Conservation (phyloP, 2,888 invertebrate genomes). For the Sinopyrophorus schimmeli region DNA sequence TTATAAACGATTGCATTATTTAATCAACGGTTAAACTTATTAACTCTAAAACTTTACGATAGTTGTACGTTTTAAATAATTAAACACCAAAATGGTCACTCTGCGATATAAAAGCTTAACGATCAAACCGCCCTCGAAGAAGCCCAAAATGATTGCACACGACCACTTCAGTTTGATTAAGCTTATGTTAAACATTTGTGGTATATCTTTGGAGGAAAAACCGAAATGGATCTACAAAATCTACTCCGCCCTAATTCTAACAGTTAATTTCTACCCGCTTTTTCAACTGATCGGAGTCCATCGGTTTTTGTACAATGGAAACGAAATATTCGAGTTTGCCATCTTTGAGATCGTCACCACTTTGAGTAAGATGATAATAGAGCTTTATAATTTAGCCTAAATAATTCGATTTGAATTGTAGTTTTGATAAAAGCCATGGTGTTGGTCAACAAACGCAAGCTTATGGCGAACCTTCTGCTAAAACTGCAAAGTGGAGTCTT, state of each 20-base stretch:
- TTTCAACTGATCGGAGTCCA: constrained; percentile 23
- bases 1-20: too few relatives aligned
- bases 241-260: constrained; percentile 19
- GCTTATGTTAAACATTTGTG: constrained; percentile 19
- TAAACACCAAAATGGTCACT: too few relatives aligned
- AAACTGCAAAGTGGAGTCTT: constrained; percentile 27
- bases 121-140: not conserved
- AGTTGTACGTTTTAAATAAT: too few relatives aligned
- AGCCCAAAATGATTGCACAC: too few relatives aligned
- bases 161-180: constrained; percentile 21
- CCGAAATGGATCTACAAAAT: constrained; percentile 17
- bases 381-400: not conserved
- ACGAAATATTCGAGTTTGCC: constrained; percentile 21
- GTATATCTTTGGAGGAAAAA: constrained; percentile 20
- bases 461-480: constrained; percentile 17
- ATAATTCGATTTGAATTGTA: constrained; percentile 15
- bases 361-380: constrained; percentile 21
- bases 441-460: constrained; percentile 19
- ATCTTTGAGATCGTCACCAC: constrained; percentile 19
- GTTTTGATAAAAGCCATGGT: constrained; percentile 28
- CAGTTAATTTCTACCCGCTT: constrained; percentile 23
- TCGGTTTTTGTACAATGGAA: constrained; percentile 21
- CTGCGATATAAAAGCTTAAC: too few relatives aligned
- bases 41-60: too few relatives aligned
- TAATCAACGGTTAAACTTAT: too few relatives aligned